These are phyloP conservation scores for Synodontis membranacea DNA, from an alignment of 2,113 vertebrate species.

Conservation along the genomic window DNA sequence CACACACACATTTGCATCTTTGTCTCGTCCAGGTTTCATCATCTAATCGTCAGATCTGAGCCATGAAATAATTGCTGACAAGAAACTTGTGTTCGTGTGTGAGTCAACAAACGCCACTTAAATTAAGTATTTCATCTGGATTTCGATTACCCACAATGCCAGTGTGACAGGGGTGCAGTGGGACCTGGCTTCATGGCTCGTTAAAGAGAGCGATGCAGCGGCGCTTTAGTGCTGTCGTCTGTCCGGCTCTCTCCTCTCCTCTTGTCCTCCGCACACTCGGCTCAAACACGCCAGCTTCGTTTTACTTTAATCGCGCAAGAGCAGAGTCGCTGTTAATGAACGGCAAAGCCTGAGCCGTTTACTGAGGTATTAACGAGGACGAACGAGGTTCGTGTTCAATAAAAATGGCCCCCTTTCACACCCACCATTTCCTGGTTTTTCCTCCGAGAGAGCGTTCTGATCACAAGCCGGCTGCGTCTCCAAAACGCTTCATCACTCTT, in stretches of 20 bases:
- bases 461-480: constrained; percentile 1
- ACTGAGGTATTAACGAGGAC: not conserved
- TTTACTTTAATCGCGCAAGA: not conserved
- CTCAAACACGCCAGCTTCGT: not conserved
- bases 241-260: too few species aligned
- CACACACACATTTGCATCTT: not conserved
- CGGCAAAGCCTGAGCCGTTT: not conserved
- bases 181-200: not conserved
- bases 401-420: constrained; percentile 20
- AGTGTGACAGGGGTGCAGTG: too few species aligned
- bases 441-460: constrained; percentile 16
- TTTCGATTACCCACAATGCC: too few species aligned
- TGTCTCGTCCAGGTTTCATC: not conserved
- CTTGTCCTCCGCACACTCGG: not conserved
- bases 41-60: not conserved
- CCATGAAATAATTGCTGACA: not conserved
- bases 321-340: not conserved
- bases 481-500: constrained; percentile 30
- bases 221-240: not conserved
- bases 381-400: not conserved
- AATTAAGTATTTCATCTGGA: too few species aligned
- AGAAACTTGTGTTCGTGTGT: not conserved
- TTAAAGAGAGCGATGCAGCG: not conserved
- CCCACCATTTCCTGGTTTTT: constrained; percentile 43
- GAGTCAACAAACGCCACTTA: not conserved